phyloP scores from a whole-genome alignment of 2,113 vertebrate genomes.

The Salvelinus alpinus region DNA sequence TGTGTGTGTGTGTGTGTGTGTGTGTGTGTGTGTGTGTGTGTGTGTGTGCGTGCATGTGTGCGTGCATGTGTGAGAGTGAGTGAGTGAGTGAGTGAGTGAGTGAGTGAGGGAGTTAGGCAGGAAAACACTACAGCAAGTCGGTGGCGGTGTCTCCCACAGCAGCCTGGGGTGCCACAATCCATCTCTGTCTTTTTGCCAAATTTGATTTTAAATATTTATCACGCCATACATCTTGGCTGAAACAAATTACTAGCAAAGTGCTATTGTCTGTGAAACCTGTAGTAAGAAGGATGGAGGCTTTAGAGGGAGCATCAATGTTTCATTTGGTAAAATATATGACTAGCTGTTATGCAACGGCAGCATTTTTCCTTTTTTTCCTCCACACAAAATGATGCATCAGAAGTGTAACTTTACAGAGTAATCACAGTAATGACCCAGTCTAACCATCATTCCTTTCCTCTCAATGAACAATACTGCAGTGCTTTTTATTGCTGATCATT shows the following conservation, averaged over 20 bases:
- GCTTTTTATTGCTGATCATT: not conserved
- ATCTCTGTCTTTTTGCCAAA: conserved; percentile 99
- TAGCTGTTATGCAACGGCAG: conserved; percentile 77
- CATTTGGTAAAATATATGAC: conserved; percentile 94
- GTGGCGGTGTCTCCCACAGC: conserved; percentile 74
- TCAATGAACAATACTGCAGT: not conserved
- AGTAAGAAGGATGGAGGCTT: conserved; percentile 95
- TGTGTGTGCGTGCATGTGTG: no score
- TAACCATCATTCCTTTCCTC: not conserved
- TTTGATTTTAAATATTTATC: conserved; percentile 99
- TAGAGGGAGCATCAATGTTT: conserved; percentile 99
- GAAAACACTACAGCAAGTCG: conserved; percentile 45
- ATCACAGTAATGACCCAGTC: not conserved
- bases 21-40: no score
- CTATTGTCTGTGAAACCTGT: conserved; percentile 93
- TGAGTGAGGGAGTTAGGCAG: conserved; percentile 23
- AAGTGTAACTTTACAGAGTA: conserved; percentile 56
- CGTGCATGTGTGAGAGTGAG: no score
- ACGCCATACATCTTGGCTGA: conserved; percentile 94
- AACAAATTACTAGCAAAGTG: conserved; percentile 97
- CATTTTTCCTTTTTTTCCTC: conserved; percentile 71
- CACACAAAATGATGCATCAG: conserved; percentile 56
- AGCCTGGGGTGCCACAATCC: conserved; percentile 82
- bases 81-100: no score
- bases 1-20: no score